Evolutionary conservation across 2,888 invertebrate species (phyloP), one percentile per base, ranked within the genome.

Genomic region (Ormyrus thymus): DNA sequence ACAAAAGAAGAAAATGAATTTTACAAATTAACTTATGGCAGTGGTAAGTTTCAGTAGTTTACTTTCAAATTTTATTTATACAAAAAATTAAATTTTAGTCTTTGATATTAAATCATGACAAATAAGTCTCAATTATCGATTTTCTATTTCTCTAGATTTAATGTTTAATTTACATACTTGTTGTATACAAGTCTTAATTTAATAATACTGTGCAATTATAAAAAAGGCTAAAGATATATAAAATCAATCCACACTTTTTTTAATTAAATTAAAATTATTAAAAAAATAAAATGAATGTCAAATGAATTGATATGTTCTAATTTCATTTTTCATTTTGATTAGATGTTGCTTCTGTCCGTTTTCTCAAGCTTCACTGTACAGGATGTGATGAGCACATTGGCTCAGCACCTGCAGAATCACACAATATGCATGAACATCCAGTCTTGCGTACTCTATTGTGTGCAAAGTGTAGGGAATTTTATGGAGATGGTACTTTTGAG

Each of bases 401-500:
- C 51, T 94, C 94, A 77, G 93, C 95, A 0, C 92, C 94, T 1
- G 90, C 91, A 0, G 92, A 93, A 81, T 93, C 94, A 79, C 87
- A 88, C 79, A 93, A 93, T 77, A 93, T 95, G 90, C 93, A 92
- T 76, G 92, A 93, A 86, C 96, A 96, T 90, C 95, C 95, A 0
- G 91, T 95, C 87, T 87, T 96, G 2, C 93, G 93, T 53, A 95
- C 95, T 0, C 90, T 95, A 8, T 92, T 95, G 55, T 96, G 96
- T 85, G 92, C 93, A 68, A 92, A 92, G 65, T 96, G 96, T 88
- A 93, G 93, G 83, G 93, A 94, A 56, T 96, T 96, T 87, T 96
- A 95, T 86, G 94, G 94, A 72, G 95, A 95, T 87, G 95, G 95
- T 6, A 95, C 94, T 84, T 96, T 96, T 88, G 95, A 95, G 79